Conservation (phyloP, 1,140 invertebrate genomes). For the Lithobius niger region DNA sequence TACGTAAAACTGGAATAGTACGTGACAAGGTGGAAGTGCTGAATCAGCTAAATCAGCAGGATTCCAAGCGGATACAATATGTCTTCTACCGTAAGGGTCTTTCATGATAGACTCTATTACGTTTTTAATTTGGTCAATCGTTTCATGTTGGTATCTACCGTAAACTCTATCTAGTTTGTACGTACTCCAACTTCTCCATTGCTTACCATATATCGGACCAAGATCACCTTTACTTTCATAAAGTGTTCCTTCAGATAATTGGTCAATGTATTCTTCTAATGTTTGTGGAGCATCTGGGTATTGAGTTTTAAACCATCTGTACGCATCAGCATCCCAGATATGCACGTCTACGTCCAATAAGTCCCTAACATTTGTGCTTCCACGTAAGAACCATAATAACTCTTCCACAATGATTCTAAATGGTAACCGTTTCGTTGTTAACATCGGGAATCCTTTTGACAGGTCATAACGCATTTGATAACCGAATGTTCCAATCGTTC, state of each 20-base stretch:
- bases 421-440: conserved; percentile 11
- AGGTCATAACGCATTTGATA: conserved; percentile 12
- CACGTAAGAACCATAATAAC: conserved; percentile 12
- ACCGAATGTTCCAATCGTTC: conserved; percentile 8
- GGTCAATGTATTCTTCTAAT: conserved; percentile 75
- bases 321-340: conserved; percentile 13
- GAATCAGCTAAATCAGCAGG: background rate
- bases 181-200: conserved; percentile 98
- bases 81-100: background rate
- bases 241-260: conserved; percentile 61
- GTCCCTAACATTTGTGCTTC: conserved; percentile 9
- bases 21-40: conserved; percentile 4
- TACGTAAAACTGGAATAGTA: conserved; percentile 6
- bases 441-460: conserved; percentile 10
- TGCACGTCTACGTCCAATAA: conserved; percentile 8
- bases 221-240: conserved; percentile 86
- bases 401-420: conserved; percentile 4
- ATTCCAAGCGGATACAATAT: conserved; percentile 6
- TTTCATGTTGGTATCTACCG: conserved; percentile 44
- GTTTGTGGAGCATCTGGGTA: too few species aligned
- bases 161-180: too few species aligned
- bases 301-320: too few species aligned
- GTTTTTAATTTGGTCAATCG: conserved; percentile 6
- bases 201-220: conserved; percentile 96
- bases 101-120: conserved; percentile 5